Base-by-base conservation (phyloP, 2,888 invertebrate species). In the Aproaerema taeniolella region DNA sequence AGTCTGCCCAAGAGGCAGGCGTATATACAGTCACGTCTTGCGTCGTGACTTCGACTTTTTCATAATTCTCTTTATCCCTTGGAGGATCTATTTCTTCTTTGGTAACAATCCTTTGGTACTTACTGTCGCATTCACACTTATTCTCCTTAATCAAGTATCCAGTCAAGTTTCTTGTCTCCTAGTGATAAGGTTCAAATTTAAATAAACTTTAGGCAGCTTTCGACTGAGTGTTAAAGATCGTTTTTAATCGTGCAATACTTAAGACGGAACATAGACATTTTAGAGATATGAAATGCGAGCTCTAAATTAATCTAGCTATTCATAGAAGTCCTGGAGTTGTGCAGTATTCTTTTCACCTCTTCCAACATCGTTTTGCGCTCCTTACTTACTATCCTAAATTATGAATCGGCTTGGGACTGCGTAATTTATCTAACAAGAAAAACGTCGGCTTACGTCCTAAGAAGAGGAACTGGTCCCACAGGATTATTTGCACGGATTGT, bases 391-490 rank as follows among this genome's bases (percentile, higher is more conserved):
- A n/a, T n/a, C n/a, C n/a, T n/a, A 10, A 20, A 20, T 20, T 8
- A 20, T 20, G 4, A 20, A 20, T 20, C 4, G 20, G 5, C 8
- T 4, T 6, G 4, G 20, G 20, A 6, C 15, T 1, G 25, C 36
- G 42, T 17, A 34, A 47, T 49, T 46, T 46, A 41, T 46, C 40
- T 37, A 30, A 16, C 38, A 37, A 40, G 39, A 47, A 49, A 46
- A 53, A 49, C 47, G 50, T 44, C 51, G 48, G 53, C 47, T 62
- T 52, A 53, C 37, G 53, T 43, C 55, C 52, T 50, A 49, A 39
- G 43, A 49, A 51, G 53, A 68, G 60, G 56, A 61, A 64, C 60
- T 50, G 58, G 43, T 47, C 64, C 57, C 55, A 42, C 33, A 53
- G 54, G 61, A 55, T 50, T 46, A 47, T 44, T 51, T 56, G 31